Evolutionary conservation across 2,797 vertebrate genomes (phyloP), one percentile per base, ranked within the genome.

Genomic region (Neomorphus geoffroyi): DNA sequence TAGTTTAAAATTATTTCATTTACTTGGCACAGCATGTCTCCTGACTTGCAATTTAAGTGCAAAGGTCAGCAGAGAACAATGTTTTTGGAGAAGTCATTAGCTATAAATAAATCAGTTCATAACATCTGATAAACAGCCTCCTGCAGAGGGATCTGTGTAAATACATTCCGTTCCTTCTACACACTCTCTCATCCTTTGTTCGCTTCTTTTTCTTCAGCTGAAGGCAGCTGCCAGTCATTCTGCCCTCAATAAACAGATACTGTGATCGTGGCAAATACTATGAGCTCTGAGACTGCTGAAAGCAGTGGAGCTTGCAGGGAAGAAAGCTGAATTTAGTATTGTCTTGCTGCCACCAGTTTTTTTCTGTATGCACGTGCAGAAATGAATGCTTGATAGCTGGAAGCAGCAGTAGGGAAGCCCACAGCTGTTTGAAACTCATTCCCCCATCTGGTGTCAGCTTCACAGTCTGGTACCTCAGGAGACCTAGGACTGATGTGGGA

Each of bases 101-200:
- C 73, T 92, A 65, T 86, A 94, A 94, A 95, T 92, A 96, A 92
- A 93, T 24, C 64, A 33, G 45, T 83, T 57, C 19, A 13, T 86
- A 86, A n/a, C 69, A 45, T 81, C 82, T 75, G 90, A 92, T 37
- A 43, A 91, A 93, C 60, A 83, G 61, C 73, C 84, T 88, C 60
- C 84, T 57, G 39, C 73, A n/a, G 80, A 51, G 85, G 77, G 70
- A 80, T 61, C 70, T 1, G 0, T 69, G 77, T 69, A 60, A 69
- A 92, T 30, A 21, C 73, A 65, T 51, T 70, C 69, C 77, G 35
- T 53, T 69, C 74, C 13, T 86, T 67, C 73, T 74, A 8, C 2
- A 2, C 0, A 0, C 37, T 32, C 18, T 56, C 81, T 86, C 60
- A 11, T 56, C 32, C 85, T 86, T 60, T 61, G 43, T 37, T 57